phyloP scores from a whole-genome alignment of 2,113 vertebrate genomes.

The Castor canadensis region DNA sequence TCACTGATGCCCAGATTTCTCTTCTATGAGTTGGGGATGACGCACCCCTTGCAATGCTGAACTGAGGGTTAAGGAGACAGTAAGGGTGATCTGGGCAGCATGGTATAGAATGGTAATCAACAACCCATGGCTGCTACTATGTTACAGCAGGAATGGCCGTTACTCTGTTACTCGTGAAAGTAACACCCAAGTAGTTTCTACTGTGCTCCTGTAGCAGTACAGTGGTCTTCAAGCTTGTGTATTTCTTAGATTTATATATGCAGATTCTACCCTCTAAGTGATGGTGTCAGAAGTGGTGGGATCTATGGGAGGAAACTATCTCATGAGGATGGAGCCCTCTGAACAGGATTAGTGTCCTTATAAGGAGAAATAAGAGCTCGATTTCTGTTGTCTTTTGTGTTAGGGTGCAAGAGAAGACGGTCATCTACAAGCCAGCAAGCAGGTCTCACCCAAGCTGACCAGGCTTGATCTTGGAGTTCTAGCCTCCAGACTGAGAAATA shows the following conservation, averaged over 20 bases:
- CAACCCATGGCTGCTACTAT: too few relatives aligned
- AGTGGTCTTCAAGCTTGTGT: too few relatives aligned
- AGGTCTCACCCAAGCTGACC: neutral
- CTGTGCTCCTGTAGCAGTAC: rapidly evolving
- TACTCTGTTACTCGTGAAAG: too few relatives aligned
- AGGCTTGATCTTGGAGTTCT: neutral
- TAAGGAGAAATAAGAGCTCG: neutral
- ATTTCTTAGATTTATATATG: neutral
- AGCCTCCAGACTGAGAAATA: neutral
- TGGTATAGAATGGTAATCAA: too few relatives aligned
- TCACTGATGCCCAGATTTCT: neutral
- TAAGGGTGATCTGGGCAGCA: too few relatives aligned
- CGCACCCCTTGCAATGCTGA: too few relatives aligned
- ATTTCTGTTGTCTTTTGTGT: neutral
- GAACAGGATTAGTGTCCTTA: neutral
- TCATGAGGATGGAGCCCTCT: neutral
- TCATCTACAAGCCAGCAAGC: too few relatives aligned
- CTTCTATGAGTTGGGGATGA: too few relatives aligned
- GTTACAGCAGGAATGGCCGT: too few relatives aligned
- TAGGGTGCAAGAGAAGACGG: neutral
- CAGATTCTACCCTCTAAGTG: neutral
- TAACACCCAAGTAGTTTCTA: too few relatives aligned
- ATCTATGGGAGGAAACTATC: neutral
- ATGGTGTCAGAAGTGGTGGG: rapidly evolving
- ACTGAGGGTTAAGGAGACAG: neutral